phyloP scores from a whole-genome alignment of 2,888 invertebrate genomes.

The Melipona bicolor region DNA sequence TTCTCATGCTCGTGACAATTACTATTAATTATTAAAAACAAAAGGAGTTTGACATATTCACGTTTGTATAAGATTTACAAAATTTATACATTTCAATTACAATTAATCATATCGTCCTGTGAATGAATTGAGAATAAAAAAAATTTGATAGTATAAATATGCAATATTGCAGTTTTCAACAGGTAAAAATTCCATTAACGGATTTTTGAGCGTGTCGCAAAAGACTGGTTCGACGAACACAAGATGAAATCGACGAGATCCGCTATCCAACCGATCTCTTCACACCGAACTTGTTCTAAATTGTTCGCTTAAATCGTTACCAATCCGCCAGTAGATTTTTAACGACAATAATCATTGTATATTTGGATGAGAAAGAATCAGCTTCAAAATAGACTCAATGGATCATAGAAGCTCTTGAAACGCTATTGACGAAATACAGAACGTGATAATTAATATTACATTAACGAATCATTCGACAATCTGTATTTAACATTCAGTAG shows the following conservation, averaged over 20 bases:
- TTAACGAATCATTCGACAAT: slow-evolving; percentile 9
- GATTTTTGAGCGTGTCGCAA: slow-evolving; percentile 26
- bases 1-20: not conserved
- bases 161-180: slow-evolving; percentile 35
- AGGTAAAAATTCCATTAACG: slow-evolving; percentile 39
- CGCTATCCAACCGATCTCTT: slow-evolving; percentile 27
- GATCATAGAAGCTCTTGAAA: slow-evolving; percentile 2
- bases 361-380: not conserved
- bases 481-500: slow-evolving; percentile 20
- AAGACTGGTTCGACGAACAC: slow-evolving; percentile 48
- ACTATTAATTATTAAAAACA: not conserved
- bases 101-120: not conserved
- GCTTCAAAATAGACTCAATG: not conserved
- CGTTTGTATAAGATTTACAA: not conserved
- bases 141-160: not conserved
- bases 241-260: slow-evolving; percentile 46
- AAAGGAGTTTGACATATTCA: not conserved
- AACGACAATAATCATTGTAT: slow-evolving; percentile 12
- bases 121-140: not conserved
- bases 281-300: slow-evolving; percentile 19
- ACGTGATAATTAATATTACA: slow-evolving; percentile 16
- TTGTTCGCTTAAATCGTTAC: slow-evolving; percentile 42
- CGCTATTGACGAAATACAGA: slow-evolving; percentile 1
- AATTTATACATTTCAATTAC: not conserved
- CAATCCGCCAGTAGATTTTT: slow-evolving; percentile 36